phyloP scores from a whole-genome alignment of 2,113 vertebrate species.

The Gallinago media region DNA sequence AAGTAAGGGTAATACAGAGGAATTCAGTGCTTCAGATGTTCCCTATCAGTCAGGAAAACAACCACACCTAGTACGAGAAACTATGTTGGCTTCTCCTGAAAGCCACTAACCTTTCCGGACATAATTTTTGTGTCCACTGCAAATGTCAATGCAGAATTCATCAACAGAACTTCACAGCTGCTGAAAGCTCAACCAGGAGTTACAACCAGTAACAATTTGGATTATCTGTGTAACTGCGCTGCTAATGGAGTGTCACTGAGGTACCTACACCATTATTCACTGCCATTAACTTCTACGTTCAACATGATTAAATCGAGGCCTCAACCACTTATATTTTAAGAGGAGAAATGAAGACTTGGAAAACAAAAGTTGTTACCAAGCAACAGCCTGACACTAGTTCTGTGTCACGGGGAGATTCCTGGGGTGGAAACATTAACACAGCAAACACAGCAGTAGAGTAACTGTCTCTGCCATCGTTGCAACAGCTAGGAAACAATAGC shows the following conservation, averaged over 20 bases:
- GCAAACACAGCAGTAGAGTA: background rate
- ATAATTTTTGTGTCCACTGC: background rate
- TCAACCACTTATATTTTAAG: background rate
- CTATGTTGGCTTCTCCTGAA: conserved; percentile 17
- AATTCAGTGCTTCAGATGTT: conserved; percentile 5
- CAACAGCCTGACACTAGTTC: background rate
- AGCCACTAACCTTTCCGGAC: background rate
- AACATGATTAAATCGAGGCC: background rate
- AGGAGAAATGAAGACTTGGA: background rate
- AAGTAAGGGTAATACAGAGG: background rate
- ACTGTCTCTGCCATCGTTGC: background rate
- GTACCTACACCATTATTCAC: background rate
- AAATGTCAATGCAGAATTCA: background rate
- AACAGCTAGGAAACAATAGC: background rate
- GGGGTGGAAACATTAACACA: background rate
- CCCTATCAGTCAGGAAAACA: background rate
- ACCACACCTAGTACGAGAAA: background rate
- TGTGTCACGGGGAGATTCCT: background rate
- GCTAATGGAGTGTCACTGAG: background rate
- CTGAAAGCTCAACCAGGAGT: background rate
- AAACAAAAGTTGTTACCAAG: background rate
- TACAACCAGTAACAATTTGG: background rate
- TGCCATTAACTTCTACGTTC: background rate
- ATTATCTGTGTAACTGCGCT: background rate
- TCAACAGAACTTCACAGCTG: background rate